phyloP scores from a whole-genome alignment of 2,888 invertebrate species.

The Corbicula japonica region DNA sequence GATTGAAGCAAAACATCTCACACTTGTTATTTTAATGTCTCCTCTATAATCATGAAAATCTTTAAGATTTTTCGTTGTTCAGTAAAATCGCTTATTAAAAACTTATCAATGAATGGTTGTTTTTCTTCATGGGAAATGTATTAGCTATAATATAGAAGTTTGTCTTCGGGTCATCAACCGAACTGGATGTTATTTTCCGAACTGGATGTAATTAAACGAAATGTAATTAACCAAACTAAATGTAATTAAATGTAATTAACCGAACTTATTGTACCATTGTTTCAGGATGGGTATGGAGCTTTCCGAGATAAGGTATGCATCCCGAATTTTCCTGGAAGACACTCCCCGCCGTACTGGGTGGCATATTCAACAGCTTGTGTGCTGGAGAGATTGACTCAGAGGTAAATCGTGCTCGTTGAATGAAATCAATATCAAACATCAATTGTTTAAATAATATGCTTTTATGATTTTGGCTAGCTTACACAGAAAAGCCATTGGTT shows the following conservation, averaged over 20 bases:
- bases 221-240: too few species aligned
- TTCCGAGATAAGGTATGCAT: slow-evolving; percentile 46
- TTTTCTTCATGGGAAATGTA: not conserved
- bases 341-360: slow-evolving; percentile 38
- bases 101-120: not conserved
- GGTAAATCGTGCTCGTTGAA: slow-evolving; percentile 21
- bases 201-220: too few species aligned
- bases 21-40: too few species aligned
- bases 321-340: slow-evolving; percentile 46
- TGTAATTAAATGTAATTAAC: too few species aligned
- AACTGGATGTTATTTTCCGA: not conserved
- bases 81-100: not conserved
- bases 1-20: too few species aligned
- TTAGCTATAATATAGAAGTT: not conserved
- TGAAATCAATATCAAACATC: not conserved
- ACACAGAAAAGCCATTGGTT: too few species aligned
- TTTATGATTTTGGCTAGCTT: too few species aligned
- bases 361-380: slow-evolving; percentile 39
- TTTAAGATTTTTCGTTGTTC: too few species aligned
- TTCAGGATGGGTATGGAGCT: slow-evolving; percentile 45
- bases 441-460: too few species aligned
- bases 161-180: not conserved
- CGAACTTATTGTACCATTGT: not conserved
- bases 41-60: too few species aligned
- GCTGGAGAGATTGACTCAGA: slow-evolving; percentile 13